A percentile compares a stretch with the other conserved stretches of the same genome.
phyloP scores from a whole-genome alignment of 2,888 invertebrate genomes.

The Hyposoter dolosus region DNA sequence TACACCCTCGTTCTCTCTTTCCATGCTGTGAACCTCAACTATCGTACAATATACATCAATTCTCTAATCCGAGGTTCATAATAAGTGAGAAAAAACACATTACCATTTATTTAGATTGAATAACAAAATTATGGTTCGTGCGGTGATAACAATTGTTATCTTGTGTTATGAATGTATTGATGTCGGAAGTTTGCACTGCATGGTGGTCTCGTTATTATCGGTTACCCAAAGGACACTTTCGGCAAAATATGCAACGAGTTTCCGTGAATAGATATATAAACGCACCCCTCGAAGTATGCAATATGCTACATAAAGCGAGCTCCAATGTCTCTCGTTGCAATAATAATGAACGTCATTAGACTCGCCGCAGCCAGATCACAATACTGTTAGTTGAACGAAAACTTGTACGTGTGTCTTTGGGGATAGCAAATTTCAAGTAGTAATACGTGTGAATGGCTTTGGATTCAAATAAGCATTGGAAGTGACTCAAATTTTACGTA shows the following conservation, averaged over 20 bases:
- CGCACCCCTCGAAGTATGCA: slow-evolving; percentile 17
- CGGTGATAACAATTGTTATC: slow-evolving; percentile 18
- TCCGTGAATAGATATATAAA: neutral
- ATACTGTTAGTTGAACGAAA: slow-evolving; percentile 31
- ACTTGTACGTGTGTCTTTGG: slow-evolving; percentile 35
- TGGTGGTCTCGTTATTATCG: slow-evolving; percentile 38
- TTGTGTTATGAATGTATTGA: slow-evolving; percentile 14
- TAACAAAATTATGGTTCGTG: neutral
- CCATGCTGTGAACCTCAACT: neutral
- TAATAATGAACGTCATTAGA: slow-evolving; percentile 58
- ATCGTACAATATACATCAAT: neutral
- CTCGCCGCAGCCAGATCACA: slow-evolving; percentile 26
- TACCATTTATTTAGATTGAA: neutral
- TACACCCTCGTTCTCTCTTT: slow-evolving; percentile 10
- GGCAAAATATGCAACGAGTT: slow-evolving; percentile 38
- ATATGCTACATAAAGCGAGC: slow-evolving; percentile 23
- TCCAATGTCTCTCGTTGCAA: slow-evolving; percentile 52
- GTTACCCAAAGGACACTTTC: slow-evolving; percentile 54
- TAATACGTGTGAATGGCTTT: slow-evolving; percentile 10
- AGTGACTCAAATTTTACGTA: slow-evolving; percentile 5
- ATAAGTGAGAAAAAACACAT: neutral
- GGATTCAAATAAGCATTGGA: neutral
- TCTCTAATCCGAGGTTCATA: neutral
- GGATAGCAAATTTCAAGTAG: slow-evolving; percentile 20
- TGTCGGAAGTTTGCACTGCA: slow-evolving; percentile 1